Conservation (phyloP, 2,888 invertebrate genomes). For the Pristionchus mayeri region DNA sequence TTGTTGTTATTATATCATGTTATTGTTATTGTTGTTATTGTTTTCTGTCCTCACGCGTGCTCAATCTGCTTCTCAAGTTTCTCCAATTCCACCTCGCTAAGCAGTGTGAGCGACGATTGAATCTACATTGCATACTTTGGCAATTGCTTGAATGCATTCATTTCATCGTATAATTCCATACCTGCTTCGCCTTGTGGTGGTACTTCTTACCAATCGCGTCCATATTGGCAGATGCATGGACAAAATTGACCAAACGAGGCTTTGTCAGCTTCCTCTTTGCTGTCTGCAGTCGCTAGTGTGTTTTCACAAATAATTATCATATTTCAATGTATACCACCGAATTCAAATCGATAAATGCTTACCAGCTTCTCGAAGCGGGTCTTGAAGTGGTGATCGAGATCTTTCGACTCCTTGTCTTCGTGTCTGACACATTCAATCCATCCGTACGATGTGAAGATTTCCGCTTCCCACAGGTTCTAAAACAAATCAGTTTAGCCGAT, state of each 20-base stretch:
- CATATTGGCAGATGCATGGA: slow-evolving; percentile 84
- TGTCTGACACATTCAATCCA: slow-evolving; percentile 99
- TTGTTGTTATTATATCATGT: too few relatives aligned
- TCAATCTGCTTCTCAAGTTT: slow-evolving; percentile 57
- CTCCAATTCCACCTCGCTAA: slow-evolving; percentile 54
- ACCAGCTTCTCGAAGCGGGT: slow-evolving; percentile 86
- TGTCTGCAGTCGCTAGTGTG: too few relatives aligned
- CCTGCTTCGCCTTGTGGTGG: slow-evolving; percentile 90
- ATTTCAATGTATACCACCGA: background rate
- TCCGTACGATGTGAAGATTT: slow-evolving; percentile 94
- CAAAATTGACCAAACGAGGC: slow-evolving; percentile 80
- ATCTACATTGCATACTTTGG: slow-evolving; percentile 24
- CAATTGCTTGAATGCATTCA: too few relatives aligned
- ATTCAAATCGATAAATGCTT: too few relatives aligned
- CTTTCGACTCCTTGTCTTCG: slow-evolving; percentile 97
- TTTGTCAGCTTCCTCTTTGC: slow-evolving; percentile 92
- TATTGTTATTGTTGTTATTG: too few relatives aligned
- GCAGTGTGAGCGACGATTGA: slow-evolving; percentile 49
- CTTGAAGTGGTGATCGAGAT: slow-evolving; percentile 92
- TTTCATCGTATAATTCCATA: too few relatives aligned
- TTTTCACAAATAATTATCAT: too few relatives aligned
- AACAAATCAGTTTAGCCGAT: too few relatives aligned
- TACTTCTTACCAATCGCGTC: slow-evolving; percentile 91
- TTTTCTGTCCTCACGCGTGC: slow-evolving; percentile 56
- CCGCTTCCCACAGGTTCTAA: slow-evolving; percentile 99